Evolutionary conservation across 2,797 vertebrate species (phyloP).

Genomic region (Yasuhikotakia modesta): DNA sequence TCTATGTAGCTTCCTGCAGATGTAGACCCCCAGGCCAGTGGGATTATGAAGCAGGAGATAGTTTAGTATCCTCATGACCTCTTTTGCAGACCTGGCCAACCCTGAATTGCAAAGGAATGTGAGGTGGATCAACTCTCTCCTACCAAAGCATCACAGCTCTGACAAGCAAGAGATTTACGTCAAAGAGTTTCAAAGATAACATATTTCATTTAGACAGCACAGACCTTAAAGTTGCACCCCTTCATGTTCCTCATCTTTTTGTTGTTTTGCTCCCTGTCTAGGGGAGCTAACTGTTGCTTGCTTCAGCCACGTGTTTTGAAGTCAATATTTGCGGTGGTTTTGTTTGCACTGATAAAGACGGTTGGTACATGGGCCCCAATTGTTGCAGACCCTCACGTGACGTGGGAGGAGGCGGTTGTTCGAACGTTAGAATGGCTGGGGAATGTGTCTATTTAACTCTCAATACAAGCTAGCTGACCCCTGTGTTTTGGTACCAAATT

Average conservation of each 20-base stretch:
- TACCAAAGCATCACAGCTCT: neutral
- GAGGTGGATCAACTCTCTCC: slow-evolving; percentile 1
- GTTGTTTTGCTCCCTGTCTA: slow-evolving; percentile 41
- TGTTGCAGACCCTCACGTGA: slow-evolving; percentile 4
- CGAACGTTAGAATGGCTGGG: slow-evolving; percentile 5
- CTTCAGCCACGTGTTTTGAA: slow-evolving; percentile 68
- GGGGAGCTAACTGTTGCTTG: slow-evolving; percentile 52
- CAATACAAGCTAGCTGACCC: slow-evolving; percentile 48
- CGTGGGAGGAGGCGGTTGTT: slow-evolving; percentile 20
- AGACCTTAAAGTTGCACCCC: slow-evolving; percentile 19
- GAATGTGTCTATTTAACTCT: slow-evolving; percentile 63
- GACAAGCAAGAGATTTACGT: neutral
- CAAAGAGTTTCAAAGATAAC: slow-evolving; percentile 6
- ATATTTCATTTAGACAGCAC: slow-evolving; percentile 6
- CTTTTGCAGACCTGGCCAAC: slow-evolving; percentile 30
- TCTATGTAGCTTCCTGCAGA: slow-evolving; percentile 9
- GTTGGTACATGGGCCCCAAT: slow-evolving; percentile 23
- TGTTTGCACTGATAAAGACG: slow-evolving; percentile 60
- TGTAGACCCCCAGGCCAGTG: slow-evolving; percentile 15
- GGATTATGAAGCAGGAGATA: slow-evolving; percentile 30
- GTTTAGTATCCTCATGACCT: slow-evolving; percentile 44
- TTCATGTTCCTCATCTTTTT: slow-evolving; percentile 6
- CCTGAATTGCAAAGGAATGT: slow-evolving; percentile 39
- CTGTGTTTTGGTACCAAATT: slow-evolving; percentile 65
- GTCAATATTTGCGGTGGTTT: slow-evolving; percentile 66